A percentile compares a stretch with the other conserved stretches of the same genome.
Conservation (phyloP, 2,797 vertebrate genomes). For the Lateolabrax maculatus region DNA sequence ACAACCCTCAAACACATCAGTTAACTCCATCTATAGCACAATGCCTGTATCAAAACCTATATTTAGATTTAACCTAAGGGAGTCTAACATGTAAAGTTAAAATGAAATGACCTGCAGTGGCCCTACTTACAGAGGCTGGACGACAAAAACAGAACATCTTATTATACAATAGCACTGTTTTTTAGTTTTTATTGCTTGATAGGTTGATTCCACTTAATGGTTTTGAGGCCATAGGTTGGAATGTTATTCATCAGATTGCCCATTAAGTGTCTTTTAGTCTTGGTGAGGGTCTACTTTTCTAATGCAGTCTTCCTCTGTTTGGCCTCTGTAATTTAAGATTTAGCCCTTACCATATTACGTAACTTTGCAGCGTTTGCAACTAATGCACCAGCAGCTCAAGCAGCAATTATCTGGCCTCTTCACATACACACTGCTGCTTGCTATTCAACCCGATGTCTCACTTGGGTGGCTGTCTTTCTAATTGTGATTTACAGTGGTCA, state of each 20-base stretch:
- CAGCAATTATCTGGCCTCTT: constrained; percentile 38
- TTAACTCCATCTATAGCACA: neutral
- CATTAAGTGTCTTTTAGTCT: constrained; percentile 1
- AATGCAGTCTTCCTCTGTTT: neutral
- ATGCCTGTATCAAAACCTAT: neutral
- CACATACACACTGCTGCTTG: constrained; percentile 11
- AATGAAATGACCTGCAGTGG: neutral
- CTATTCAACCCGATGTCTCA: constrained; percentile 48
- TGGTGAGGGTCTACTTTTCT: neutral
- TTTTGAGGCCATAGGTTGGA: neutral
- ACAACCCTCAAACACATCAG: neutral
- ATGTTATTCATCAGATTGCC: neutral
- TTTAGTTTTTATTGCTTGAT: neutral
- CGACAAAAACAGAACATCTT: neutral
- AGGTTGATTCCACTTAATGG: neutral
- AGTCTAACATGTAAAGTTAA: neutral
- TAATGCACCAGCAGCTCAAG: constrained; percentile 21
- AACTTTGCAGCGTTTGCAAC: constrained; percentile 26
- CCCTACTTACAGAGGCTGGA: neutral
- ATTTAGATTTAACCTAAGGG: neutral
- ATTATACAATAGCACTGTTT: neutral
- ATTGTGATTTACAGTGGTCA: constrained; percentile 31
- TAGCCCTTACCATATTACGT: neutral
- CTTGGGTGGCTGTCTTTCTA: constrained; percentile 37
- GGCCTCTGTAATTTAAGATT: constrained; percentile 8